These are phyloP conservation scores for Morpho achilles DNA, from an alignment of 2,888 invertebrate species.

Conservation along the genomic window DNA sequence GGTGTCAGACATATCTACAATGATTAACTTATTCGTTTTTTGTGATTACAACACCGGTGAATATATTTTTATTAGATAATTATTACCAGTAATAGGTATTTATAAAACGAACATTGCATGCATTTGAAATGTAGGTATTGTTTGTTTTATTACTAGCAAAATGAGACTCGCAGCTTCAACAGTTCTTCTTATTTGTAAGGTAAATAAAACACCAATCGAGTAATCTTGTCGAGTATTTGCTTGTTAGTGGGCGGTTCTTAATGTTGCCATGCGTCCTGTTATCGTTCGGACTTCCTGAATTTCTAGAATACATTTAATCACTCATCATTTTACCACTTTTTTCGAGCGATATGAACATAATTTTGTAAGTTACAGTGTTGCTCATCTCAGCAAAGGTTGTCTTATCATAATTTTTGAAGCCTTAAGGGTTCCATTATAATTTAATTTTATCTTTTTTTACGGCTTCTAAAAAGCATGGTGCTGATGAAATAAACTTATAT, in stretches of 20 bases:
- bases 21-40: too few relatives aligned
- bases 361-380: too few relatives aligned
- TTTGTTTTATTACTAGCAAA: slow-evolving; percentile 14
- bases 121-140: slow-evolving; percentile 6
- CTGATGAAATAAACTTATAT: too few relatives aligned
- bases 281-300: slow-evolving; percentile 2
- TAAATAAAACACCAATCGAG: slow-evolving; percentile 28
- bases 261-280: slow-evolving; percentile 1
- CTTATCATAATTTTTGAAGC: too few relatives aligned
- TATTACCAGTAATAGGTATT: not conserved
- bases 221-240: slow-evolving; percentile 33
- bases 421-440: too few relatives aligned
- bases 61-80: not conserved
- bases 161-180: slow-evolving; percentile 12
- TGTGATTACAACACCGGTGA: too few relatives aligned
- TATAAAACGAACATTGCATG: slow-evolving; percentile 15
- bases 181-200: slow-evolving; percentile 25
- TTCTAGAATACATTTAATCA: not conserved
- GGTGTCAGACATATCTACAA: too few relatives aligned
- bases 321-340: too few relatives aligned
- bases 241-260: slow-evolving; percentile 44
- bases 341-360: too few relatives aligned
- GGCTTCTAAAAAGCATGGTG: too few relatives aligned
- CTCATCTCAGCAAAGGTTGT: too few relatives aligned
- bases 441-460: too few relatives aligned